Conservation (phyloP, 2,888 invertebrate species). For the Pardosa pseudoannulata region DNA sequence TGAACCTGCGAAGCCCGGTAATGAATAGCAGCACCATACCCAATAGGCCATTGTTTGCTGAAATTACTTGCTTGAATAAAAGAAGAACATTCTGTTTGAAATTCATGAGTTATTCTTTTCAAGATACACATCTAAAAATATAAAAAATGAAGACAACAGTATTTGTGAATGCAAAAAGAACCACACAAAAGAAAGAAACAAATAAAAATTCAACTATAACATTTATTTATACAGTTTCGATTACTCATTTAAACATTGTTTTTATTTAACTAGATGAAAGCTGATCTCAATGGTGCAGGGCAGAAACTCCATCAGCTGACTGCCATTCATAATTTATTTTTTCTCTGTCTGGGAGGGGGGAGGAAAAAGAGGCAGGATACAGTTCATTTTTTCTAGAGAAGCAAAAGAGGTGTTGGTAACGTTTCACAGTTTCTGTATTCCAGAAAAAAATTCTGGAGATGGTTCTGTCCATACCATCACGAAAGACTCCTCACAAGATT, state of each 20-base stretch:
- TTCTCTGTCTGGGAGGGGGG: no score
- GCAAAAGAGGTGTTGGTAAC: background rate
- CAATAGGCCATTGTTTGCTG: no score
- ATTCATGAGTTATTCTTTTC: no score
- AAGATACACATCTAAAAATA: no score
- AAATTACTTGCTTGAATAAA: no score
- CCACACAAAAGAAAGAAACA: background rate
- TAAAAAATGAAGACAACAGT: no score
- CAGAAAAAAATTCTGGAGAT: background rate
- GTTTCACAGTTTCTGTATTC: background rate
- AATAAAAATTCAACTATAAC: slow-evolving; percentile 11
- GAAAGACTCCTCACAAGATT: background rate
- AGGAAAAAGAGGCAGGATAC: no score
- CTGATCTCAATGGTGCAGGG: slow-evolving; percentile 13
- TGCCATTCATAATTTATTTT: background rate
- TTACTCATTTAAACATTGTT: slow-evolving; percentile 3
- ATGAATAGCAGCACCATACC: no score
- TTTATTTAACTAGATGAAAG: slow-evolving; percentile 14
- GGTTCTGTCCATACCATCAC: background rate
- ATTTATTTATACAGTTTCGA: slow-evolving; percentile 8
- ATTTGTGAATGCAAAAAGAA: no score
- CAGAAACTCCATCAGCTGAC: slow-evolving; percentile 17
- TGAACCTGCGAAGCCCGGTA: no score
- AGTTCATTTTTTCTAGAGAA: background rate
- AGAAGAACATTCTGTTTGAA: no score